These are phyloP conservation scores for Axea sp. DNA, from an alignment of 2,888 invertebrate species.

Conservation along the genomic window DNA sequence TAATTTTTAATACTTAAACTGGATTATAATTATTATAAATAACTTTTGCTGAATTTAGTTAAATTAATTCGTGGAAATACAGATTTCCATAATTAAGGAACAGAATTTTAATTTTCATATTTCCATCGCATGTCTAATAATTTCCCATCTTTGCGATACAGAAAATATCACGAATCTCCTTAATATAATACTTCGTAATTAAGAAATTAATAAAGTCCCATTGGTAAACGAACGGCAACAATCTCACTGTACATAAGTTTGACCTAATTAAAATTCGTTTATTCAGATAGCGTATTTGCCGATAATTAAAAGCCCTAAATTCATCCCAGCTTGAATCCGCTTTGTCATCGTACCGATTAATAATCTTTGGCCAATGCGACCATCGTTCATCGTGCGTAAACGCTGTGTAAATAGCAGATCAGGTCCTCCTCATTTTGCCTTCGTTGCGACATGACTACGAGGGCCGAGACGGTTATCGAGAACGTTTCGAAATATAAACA, in stretches of 20 bases:
- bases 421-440: constrained; percentile 54
- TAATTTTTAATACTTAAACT: too few species aligned
- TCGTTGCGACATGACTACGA: neutral
- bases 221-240: neutral
- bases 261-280: constrained; percentile 33
- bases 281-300: constrained; percentile 60
- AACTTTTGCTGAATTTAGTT: too few species aligned
- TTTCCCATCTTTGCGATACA: too few species aligned
- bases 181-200: constrained; percentile 30
- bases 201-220: constrained; percentile 15
- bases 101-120: too few species aligned
- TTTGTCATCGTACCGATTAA: constrained; percentile 74
- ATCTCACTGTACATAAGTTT: constrained; percentile 8
- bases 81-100: too few species aligned
- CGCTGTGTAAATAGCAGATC: constrained; percentile 70
- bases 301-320: constrained; percentile 73
- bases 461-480: constrained; percentile 15
- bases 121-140: too few species aligned
- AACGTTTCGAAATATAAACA: constrained; percentile 49
- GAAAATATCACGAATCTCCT: too few species aligned
- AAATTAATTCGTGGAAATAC: too few species aligned
- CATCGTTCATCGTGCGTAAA: constrained; percentile 66
- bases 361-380: constrained; percentile 66
- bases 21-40: too few species aligned
- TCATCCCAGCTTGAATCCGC: constrained; percentile 68